Evolutionary conservation across 2,888 invertebrate genomes (phyloP).

Genomic region (Lomographa bimaculata): DNA sequence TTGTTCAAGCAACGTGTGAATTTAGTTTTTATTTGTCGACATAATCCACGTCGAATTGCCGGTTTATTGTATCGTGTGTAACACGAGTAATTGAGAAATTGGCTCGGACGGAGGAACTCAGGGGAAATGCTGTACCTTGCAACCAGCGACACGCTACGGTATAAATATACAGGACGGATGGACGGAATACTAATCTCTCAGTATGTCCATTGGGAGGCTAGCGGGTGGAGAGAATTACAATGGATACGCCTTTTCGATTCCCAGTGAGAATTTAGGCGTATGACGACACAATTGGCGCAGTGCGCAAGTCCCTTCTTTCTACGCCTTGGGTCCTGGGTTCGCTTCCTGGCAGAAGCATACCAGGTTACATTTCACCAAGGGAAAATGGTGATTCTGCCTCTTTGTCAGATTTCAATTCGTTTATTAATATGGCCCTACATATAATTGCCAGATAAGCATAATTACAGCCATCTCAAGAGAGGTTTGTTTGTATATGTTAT

Average conservation of each 20-base stretch:
- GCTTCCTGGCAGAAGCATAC: too few species aligned
- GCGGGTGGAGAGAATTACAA: conserved; percentile 2
- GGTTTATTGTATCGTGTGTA: conserved; percentile 20
- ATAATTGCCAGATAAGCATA: too few species aligned
- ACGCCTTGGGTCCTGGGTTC: too few species aligned
- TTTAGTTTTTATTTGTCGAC: neutral
- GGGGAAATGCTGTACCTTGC: conserved; percentile 12
- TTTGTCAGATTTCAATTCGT: too few species aligned
- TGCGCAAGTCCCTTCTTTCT: too few species aligned
- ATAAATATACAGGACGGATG: conserved; percentile 19
- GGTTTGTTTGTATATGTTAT: too few species aligned
- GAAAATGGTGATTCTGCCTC: too few species aligned
- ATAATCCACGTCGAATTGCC: conserved; percentile 6
- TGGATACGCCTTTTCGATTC: neutral
- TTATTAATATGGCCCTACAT: too few species aligned
- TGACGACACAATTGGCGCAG: too few species aligned
- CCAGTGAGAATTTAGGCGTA: too few species aligned
- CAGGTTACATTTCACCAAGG: too few species aligned
- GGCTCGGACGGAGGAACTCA: conserved; percentile 11
- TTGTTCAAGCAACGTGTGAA: conserved; percentile 6
- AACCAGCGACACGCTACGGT: conserved; percentile 5
- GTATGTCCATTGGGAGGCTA: conserved; percentile 7
- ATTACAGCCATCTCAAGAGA: too few species aligned
- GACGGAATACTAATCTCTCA: conserved; percentile 9
- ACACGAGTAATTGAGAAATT: conserved; percentile 29